Base-by-base conservation (phyloP, 2,797 vertebrate genomes). In the Enteromius thamalakanensis region DNA sequence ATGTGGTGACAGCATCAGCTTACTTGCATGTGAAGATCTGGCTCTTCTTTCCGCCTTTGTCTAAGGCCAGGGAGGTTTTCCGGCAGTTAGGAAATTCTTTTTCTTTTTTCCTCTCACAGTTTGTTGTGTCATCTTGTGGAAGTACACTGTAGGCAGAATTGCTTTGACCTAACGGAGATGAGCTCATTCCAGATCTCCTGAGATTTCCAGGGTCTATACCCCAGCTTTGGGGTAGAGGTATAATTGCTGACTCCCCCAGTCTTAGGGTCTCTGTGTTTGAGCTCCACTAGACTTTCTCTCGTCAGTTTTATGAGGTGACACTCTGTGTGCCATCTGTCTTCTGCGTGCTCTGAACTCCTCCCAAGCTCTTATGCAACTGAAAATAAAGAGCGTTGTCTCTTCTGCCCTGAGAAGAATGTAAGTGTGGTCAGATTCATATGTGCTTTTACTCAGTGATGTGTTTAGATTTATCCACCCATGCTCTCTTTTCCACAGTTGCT, bases 281-380 rank as follows among this genome's bases (percentile, higher is more conserved):
- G 82, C 85, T 84, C 90, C 89, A 91, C 90, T 91, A 90, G 87
- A 85, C 88, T 87, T 88, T 89, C 86, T 89, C 85, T 93, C 88
- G 75, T 70, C 83, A 87, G 87, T 88, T 94, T 93, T 94, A 93
- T 92, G 92, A 90, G 86, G 88, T 91, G 91, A 93, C 91, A 90
- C 87, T 90, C 83, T 90, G 84, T 89, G 87, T 92, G 89, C 93
- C 91, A 92, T 93, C 91, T 86, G 86, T 92, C 90, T 92, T 87
- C 86, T 92, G 87, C 90, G 88, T 94, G 93, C 91, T 91, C 83
- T 91, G 92, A 92, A 94, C 88, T 74, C 89, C 84, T 88, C 92
- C 92, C 93, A 92, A 93, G 90, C 88, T 88, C 89, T 93, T 92
- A 90, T 90, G 92, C 92, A 40, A 62, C 88, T 89, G 51, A 87